Conservation (phyloP, 2,888 invertebrate genomes). For the Cerastis leucographa region DNA sequence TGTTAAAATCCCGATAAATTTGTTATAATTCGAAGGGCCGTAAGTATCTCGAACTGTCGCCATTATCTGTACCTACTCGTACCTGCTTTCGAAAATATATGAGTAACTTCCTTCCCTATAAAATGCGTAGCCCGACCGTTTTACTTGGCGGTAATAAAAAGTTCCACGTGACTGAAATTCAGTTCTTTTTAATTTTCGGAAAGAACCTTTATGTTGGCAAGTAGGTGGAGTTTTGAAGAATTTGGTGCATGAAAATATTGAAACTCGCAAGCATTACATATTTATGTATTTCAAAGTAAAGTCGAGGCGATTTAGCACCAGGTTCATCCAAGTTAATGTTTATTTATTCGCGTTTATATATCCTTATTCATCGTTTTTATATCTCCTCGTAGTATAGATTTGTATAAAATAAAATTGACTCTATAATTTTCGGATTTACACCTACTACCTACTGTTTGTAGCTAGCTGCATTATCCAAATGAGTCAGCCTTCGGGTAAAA, state of each 20-base stretch:
- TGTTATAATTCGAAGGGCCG: background rate
- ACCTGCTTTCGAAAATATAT: conserved; percentile 35
- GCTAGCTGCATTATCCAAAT: background rate
- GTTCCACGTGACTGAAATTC: conserved; percentile 47
- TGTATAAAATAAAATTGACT: background rate
- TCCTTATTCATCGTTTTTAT: too few relatives aligned
- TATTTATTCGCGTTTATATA: too few relatives aligned
- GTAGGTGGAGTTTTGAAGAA: background rate
- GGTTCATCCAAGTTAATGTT: background rate
- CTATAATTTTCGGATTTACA: background rate
- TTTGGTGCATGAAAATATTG: background rate
- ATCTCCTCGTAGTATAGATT: background rate
- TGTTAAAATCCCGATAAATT: background rate
- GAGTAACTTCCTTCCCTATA: conserved; percentile 28
- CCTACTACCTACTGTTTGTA: background rate
- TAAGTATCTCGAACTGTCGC: conserved; percentile 12
- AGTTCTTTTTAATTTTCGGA: conserved; percentile 18
- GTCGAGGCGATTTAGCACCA: background rate
- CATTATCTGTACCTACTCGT: conserved; percentile 10
- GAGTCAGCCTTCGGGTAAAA: too few relatives aligned
- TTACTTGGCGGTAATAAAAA: conserved; percentile 34
- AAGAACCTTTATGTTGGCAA: background rate
- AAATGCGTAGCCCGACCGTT: conserved; percentile 34
- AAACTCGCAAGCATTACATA: background rate
- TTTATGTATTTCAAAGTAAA: background rate